These are phyloP conservation scores for Aphrocallistes beatrix DNA, from an alignment of 37 sponge, comb jelly and placozoan species.

Conservation along the genomic window DNA sequence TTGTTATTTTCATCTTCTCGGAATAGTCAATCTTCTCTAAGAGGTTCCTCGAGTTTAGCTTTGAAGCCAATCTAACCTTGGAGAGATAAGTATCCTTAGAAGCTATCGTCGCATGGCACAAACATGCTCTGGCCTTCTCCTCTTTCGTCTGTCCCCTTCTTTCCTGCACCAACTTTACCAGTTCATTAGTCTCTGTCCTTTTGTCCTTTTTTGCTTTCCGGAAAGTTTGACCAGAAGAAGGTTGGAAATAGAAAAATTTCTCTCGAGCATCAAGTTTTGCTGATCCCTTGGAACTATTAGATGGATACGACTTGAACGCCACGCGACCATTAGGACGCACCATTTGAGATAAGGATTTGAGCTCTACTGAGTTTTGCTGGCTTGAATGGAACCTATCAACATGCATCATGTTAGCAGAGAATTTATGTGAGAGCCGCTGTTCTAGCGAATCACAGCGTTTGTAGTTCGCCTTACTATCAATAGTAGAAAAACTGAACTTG, in stretches of 20 bases:
- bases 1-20: slow-evolving; percentile 2
- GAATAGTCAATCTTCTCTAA: slow-evolving; percentile 4
- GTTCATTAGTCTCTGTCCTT: neutral
- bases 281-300: neutral
- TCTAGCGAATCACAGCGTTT: neutral
- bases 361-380: neutral
- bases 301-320: neutral
- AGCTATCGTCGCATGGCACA: neutral
- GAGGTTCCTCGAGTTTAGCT: neutral
- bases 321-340: neutral
- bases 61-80: slow-evolving; percentile 4
- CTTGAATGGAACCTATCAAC: slow-evolving; percentile 19
- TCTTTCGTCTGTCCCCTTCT: neutral
- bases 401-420: slow-evolving; percentile 10
- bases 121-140: slow-evolving; percentile 7
- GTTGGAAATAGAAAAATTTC: neutral
- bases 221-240: neutral
- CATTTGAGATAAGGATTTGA: neutral
- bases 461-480: neutral
- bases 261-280: neutral
- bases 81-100: slow-evolving; percentile 5
- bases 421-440: neutral
- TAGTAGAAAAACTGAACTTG: neutral
- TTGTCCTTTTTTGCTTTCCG: neutral
- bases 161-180: neutral